phyloP scores from a whole-genome alignment of 2,113 vertebrate genomes.

The Pagrus major region DNA sequence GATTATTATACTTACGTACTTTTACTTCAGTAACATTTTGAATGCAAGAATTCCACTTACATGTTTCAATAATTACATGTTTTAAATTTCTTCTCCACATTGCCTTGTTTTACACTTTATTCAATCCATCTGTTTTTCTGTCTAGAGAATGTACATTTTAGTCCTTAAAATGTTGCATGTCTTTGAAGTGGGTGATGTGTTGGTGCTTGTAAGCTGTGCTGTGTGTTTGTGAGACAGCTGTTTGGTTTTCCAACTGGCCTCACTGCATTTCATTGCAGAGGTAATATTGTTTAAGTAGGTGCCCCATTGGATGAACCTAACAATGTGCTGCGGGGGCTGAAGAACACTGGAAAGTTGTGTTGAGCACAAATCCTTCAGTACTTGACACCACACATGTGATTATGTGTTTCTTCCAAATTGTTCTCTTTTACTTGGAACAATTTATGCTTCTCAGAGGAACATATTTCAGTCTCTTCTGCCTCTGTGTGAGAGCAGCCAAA shows the following conservation, averaged over 20 bases:
- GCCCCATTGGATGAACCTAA: neutral
- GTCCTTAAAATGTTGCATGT: neutral
- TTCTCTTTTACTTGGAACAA: neutral
- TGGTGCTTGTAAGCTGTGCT: neutral
- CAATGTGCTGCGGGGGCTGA: neutral
- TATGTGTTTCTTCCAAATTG: neutral
- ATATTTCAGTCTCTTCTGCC: neutral
- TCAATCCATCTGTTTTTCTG: neutral
- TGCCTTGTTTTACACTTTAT: neutral
- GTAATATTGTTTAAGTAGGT: neutral
- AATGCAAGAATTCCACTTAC: neutral
- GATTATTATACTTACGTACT: too few species aligned
- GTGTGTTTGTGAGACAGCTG: neutral
- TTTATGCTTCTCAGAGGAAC: constrained; percentile 9
- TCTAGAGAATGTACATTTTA: neutral
- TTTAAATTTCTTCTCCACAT: neutral
- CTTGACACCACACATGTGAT: neutral
- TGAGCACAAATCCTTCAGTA: neutral
- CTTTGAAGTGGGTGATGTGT: neutral
- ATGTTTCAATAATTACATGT: neutral
- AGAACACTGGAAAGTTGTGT: neutral
- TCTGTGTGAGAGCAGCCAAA: constrained; percentile 5
- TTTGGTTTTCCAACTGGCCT: constrained; percentile 6
- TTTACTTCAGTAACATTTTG: too few species aligned
- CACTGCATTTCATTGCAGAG: neutral